phyloP scores from a whole-genome alignment of 2,113 vertebrate species.

The Tetraodon nigroviridis region DNA sequence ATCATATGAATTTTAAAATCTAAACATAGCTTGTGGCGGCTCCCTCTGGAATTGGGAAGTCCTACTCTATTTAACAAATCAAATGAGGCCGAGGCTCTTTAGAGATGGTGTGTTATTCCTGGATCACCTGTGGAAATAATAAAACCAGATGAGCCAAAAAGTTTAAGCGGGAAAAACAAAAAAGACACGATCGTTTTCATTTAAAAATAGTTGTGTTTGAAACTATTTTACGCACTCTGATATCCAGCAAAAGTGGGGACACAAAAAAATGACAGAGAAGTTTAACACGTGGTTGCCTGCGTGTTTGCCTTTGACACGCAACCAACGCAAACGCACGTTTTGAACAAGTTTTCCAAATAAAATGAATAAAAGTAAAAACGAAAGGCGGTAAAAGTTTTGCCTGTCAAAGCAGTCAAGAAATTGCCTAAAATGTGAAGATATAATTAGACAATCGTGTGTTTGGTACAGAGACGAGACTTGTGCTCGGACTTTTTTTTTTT shows the following conservation, averaged over 20 bases:
- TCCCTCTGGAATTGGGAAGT: conserved; percentile 48
- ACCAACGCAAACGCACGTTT: not conserved
- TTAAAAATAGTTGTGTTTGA: not conserved
- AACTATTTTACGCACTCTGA: not conserved
- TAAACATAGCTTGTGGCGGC: conserved; percentile 53
- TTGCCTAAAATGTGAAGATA: conserved; percentile 14
- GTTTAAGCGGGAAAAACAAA: conserved; percentile 1
- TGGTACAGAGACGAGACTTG: conserved; percentile 48
- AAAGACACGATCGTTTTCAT: not conserved
- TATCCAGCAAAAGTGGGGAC: not conserved
- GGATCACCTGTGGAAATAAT: conserved; percentile 18
- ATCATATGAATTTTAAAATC: conserved; percentile 61
- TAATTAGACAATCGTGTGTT: conserved; percentile 28
- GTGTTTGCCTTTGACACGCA: not conserved
- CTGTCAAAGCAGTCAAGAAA: conserved; percentile 8
- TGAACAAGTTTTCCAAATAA: not conserved
- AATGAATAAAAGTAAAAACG: not conserved
- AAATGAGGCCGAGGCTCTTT: conserved; percentile 33
- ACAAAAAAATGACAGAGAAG: not conserved
- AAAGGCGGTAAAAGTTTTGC: not conserved
- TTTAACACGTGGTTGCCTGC: too few species aligned
- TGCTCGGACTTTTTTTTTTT: conserved; percentile 42
- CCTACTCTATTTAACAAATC: conserved; percentile 48
- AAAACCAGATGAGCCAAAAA: conserved; percentile 11
- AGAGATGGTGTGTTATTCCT: conserved; percentile 11